Conservation (phyloP, 2,797 vertebrate species). For the Fringilla coelebs region DNA sequence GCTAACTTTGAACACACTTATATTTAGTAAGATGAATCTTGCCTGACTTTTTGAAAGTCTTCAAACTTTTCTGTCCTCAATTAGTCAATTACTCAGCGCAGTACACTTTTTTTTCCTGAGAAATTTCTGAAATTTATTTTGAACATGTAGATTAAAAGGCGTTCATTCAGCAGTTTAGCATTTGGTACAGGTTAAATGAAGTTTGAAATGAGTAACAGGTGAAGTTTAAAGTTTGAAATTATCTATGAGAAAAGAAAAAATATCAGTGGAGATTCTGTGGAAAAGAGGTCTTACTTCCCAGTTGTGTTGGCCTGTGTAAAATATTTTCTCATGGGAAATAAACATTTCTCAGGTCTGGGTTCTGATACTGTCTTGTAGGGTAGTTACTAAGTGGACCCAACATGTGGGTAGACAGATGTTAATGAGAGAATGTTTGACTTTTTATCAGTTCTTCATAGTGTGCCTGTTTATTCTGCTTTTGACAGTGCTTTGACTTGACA, state of each 20-base stretch:
- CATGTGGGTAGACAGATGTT: too few relatives aligned
- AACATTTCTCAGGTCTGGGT: background rate
- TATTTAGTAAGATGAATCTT: background rate
- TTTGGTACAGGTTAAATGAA: background rate
- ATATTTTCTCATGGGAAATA: background rate
- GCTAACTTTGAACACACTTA: background rate
- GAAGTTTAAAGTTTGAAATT: background rate
- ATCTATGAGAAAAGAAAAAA: background rate
- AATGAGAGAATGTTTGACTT: background rate
- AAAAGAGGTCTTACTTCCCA: background rate
- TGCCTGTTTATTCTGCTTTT: background rate
- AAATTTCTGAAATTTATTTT: background rate
- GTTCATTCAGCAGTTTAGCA: background rate
- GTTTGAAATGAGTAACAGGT: background rate
- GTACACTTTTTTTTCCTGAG: background rate
- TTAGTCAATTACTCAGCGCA: background rate
- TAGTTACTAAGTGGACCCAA: background rate
- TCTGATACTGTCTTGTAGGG: background rate
- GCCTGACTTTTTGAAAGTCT: background rate
- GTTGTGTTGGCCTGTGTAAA: background rate
- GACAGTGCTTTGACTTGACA: background rate
- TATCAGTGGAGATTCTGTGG: background rate
- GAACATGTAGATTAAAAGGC: background rate
- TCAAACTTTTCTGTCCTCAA: background rate
- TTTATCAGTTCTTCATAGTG: background rate